Conservation (phyloP, 2,888 invertebrate species). For the Eutolmus rufibarbis region DNA sequence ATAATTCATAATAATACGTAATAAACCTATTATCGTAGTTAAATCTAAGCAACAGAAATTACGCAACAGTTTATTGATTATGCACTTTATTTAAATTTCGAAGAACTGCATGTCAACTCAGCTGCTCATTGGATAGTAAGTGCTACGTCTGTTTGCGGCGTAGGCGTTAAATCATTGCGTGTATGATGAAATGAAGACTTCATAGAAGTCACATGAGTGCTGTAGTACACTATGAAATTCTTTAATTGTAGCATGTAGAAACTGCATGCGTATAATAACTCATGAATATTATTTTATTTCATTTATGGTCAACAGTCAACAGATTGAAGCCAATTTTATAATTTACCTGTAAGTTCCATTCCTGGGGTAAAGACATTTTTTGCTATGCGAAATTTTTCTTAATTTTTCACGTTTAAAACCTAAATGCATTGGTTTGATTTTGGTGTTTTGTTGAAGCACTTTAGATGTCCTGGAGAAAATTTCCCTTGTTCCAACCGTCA, state of each 20-base stretch:
- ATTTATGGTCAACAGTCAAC: neutral
- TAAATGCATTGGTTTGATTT: conserved; percentile 65
- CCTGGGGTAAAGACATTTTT: conserved; percentile 63
- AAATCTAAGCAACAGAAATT: neutral
- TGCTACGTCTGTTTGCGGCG: neutral
- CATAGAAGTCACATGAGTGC: neutral
- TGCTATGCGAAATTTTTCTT: conserved; percentile 63
- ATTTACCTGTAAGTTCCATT: conserved; percentile 62
- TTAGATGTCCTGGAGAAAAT: conserved; percentile 21
- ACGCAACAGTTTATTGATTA: neutral
- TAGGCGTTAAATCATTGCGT: neutral
- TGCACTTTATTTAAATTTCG: neutral
- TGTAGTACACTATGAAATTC: neutral
- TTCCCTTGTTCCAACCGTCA: conserved; percentile 30
- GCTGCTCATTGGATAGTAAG: neutral
- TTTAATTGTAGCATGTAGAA: neutral
- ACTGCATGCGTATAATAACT: neutral
- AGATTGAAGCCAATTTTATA: neutral
- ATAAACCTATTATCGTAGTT: neutral
- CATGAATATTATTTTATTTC: neutral
- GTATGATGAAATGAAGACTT: neutral
- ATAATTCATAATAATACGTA: neutral
- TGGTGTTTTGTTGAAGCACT: conserved; percentile 53
- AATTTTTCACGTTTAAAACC: conserved; percentile 64
- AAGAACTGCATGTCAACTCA: neutral